phyloP scores from a whole-genome alignment of 1,140 invertebrate species.

The Drosophila kanapiae region DNA sequence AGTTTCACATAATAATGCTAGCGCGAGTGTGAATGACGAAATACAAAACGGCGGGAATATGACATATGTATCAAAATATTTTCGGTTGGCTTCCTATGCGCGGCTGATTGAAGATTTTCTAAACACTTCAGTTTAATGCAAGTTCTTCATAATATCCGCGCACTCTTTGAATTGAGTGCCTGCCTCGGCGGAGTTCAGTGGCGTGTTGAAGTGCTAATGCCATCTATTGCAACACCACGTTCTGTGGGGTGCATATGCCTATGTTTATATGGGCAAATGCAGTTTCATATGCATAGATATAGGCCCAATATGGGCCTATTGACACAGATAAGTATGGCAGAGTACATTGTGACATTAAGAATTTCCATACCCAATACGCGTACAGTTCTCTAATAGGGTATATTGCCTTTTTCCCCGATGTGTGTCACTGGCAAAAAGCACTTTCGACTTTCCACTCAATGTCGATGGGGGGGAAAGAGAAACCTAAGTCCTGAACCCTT shows the following conservation, averaged over 20 bases:
- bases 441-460: constrained; percentile 9
- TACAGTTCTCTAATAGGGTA: constrained; percentile 21
- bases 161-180: constrained; percentile 43
- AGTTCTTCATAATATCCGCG: constrained; percentile 50
- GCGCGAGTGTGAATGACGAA: constrained; percentile 40
- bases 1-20: constrained; percentile 38
- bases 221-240: constrained; percentile 44
- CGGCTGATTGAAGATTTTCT: constrained; percentile 42
- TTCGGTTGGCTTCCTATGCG: constrained; percentile 2
- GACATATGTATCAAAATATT: constrained; percentile 49
- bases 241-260: constrained; percentile 8
- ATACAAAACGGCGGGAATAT: constrained; percentile 25
- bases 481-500: neutral
- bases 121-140: constrained; percentile 57
- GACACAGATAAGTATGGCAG: constrained; percentile 48
- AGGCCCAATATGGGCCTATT: constrained; percentile 47
- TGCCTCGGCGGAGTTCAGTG: constrained; percentile 37
- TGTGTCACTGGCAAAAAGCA: constrained; percentile 30
- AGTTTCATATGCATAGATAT: constrained; percentile 45
- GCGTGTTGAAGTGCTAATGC: constrained; percentile 53
- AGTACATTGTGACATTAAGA: constrained; percentile 49
- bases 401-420: constrained; percentile 20
- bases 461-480: constrained; percentile 3
- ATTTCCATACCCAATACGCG: constrained; percentile 19
- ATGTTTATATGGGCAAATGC: constrained; percentile 41